Conservation (phyloP, 2,113 vertebrate species). For the Struthio camelus region DNA sequence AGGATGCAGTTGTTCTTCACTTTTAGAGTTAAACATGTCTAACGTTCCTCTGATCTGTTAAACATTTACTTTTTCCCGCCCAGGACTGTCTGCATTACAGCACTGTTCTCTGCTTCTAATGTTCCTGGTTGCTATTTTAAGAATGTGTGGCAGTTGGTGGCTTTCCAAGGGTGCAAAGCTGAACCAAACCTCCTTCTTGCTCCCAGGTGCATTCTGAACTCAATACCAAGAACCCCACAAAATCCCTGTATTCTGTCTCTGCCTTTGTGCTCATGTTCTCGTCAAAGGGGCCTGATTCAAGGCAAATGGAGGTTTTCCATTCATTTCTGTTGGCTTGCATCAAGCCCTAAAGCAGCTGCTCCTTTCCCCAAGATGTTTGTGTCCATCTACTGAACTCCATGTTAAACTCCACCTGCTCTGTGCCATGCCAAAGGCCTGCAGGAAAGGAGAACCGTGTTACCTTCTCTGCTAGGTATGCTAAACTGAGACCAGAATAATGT, state of each 20-base stretch:
- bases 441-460: background rate
- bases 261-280: background rate
- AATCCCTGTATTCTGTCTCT: background rate
- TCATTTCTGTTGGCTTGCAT: background rate
- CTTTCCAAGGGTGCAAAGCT: background rate
- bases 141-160: background rate
- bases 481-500: background rate
- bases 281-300: background rate
- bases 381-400: background rate
- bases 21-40: background rate
- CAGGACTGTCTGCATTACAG: background rate
- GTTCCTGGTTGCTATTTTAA: background rate
- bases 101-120: background rate
- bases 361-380: background rate
- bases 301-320: background rate
- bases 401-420: background rate
- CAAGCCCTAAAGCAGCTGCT: background rate
- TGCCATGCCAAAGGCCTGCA: background rate
- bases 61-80: background rate
- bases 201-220: background rate
- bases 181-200: background rate
- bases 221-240: rapidly evolving
- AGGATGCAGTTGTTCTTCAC: background rate
- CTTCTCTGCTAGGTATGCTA: background rate
- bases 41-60: background rate